Percentiles rank a stretch among this genome's conserved stretches.
phyloP scores from a whole-genome alignment of 2,797 vertebrate genomes.

The Chaunax sp. region DNA sequence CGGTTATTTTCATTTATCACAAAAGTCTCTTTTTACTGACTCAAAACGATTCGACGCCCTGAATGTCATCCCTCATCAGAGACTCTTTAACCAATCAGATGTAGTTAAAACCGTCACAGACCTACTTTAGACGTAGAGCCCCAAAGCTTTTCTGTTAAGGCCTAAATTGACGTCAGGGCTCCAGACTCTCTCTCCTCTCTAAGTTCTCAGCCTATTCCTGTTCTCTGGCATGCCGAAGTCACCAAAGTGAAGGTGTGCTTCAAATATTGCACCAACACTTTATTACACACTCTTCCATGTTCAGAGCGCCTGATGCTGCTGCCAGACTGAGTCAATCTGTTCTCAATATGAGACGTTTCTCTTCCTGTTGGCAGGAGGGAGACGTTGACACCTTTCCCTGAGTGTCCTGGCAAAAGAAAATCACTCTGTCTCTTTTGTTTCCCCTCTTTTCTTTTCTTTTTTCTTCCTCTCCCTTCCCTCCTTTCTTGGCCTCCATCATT shows the following conservation, averaged over 20 bases:
- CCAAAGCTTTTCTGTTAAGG: too few species aligned
- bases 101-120: too few species aligned
- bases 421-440: slow-evolving; percentile 46
- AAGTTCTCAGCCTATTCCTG: too few species aligned
- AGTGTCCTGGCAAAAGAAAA: slow-evolving; percentile 72
- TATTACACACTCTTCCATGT: slow-evolving; percentile 29
- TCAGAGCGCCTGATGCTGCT: slow-evolving; percentile 46
- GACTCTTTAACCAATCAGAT: too few species aligned
- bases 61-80: too few species aligned
- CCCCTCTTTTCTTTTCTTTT: slow-evolving; percentile 52
- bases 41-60: too few species aligned
- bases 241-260: slow-evolving; percentile 23
- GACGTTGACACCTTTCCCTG: slow-evolving; percentile 69
- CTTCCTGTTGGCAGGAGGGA: slow-evolving; percentile 69
- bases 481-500: slow-evolving; percentile 71
- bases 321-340: slow-evolving; percentile 62
- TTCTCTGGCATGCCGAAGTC: neutral
- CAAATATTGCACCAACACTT: slow-evolving; percentile 28
- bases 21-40: too few species aligned
- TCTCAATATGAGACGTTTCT: slow-evolving; percentile 34
- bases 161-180: too few species aligned
- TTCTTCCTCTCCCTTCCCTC: slow-evolving; percentile 56
- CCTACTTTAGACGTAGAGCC: too few species aligned
- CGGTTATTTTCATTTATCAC: too few species aligned
- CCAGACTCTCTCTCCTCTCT: too few species aligned